phyloP scores from a whole-genome alignment of 2,113 vertebrate genomes.

The Sander lucioperca region DNA sequence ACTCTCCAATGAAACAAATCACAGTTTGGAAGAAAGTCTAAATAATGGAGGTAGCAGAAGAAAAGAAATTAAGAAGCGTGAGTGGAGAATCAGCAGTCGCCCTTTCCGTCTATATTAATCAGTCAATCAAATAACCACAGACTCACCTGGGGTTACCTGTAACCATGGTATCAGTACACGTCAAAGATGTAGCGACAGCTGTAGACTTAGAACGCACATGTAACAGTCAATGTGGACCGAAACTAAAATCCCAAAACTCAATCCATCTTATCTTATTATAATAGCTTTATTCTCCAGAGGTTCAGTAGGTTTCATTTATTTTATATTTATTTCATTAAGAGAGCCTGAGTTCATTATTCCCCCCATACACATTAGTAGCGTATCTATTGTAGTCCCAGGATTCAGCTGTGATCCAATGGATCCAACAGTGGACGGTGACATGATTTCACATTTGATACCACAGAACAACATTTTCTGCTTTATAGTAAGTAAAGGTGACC shows the following conservation, averaged over 20 bases:
- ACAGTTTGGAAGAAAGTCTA: neutral
- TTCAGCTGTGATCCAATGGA: neutral
- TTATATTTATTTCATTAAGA: neutral
- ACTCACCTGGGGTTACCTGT: neutral
- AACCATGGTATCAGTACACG: neutral
- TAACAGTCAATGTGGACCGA: neutral
- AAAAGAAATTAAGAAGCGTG: neutral
- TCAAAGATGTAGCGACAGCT: neutral
- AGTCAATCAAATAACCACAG: neutral
- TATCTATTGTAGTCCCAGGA: neutral
- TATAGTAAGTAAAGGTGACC: neutral
- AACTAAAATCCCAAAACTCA: neutral
- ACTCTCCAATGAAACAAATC: neutral
- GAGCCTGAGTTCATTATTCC: slow-evolving; percentile 2
- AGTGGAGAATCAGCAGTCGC: neutral
- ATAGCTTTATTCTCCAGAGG: neutral
- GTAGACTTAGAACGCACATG: neutral
- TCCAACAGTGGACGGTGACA: neutral
- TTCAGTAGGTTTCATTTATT: no score
- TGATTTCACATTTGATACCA: neutral
- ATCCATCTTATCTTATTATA: neutral
- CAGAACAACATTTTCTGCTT: neutral
- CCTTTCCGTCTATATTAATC: neutral
- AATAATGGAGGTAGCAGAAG: neutral
- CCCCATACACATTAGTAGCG: neutral